phyloP scores from a whole-genome alignment of 2,888 invertebrate species.

The Scelioninae gen. 1 region DNA sequence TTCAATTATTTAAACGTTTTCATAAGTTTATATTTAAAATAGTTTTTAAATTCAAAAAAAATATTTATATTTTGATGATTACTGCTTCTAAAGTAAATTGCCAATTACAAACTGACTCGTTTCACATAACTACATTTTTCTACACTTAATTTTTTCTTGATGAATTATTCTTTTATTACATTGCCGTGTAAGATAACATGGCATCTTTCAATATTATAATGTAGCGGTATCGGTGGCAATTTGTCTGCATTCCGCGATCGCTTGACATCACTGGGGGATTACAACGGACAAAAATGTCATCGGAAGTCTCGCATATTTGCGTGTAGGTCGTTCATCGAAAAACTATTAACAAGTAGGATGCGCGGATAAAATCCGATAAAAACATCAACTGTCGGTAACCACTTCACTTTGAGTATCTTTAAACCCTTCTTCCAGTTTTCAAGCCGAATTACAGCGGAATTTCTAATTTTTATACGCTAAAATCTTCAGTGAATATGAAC shows the following conservation, averaged over 20 bases:
- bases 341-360: conserved; percentile 48
- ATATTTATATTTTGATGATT: no score
- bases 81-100: no score
- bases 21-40: no score
- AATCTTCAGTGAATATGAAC: no score
- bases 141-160: neutral
- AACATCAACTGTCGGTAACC: conserved; percentile 12
- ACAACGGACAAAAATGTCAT: conserved; percentile 55
- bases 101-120: no score
- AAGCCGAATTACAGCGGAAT: conserved; percentile 31
- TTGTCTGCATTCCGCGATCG: conserved; percentile 65
- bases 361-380: conserved; percentile 45
- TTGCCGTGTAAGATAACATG: conserved; percentile 17
- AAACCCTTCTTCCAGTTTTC: conserved; percentile 23
- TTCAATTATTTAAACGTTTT: no score
- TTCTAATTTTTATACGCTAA: neutral
- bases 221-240: conserved; percentile 63
- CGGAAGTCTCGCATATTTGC: conserved; percentile 36
- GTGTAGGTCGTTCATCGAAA: conserved; percentile 51
- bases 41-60: no score
- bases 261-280: conserved; percentile 56
- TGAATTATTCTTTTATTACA: conserved; percentile 52
- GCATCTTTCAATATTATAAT: conserved; percentile 50
- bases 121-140: no score
- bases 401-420: conserved; percentile 33